phyloP scores from a whole-genome alignment of 1,140 invertebrate genomes.

The Plodia interpunctella region DNA sequence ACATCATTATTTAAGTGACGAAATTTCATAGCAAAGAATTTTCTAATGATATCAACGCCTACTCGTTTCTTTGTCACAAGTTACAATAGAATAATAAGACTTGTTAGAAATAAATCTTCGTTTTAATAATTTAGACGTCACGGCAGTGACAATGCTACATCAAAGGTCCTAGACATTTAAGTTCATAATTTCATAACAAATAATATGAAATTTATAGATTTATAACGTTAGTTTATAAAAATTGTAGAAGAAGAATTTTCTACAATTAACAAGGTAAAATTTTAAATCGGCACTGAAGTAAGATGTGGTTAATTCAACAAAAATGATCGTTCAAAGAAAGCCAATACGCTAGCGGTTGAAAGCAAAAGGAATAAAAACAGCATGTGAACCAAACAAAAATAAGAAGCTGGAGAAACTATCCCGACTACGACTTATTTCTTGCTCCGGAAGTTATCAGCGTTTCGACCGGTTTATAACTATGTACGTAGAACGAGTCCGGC shows the following conservation, averaged over 20 bases:
- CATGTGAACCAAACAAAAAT: conserved; percentile 51
- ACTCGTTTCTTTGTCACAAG: neutral
- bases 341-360: conserved; percentile 38
- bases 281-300: too few relatives aligned
- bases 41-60: neutral
- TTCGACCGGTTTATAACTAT: conserved; percentile 51
- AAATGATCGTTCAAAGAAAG: conserved; percentile 44
- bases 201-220: too few relatives aligned
- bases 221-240: too few relatives aligned
- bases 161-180: too few relatives aligned
- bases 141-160: too few relatives aligned
- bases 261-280: too few relatives aligned
- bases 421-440: conserved; percentile 46
- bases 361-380: conserved; percentile 48
- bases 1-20: neutral
- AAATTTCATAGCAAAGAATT: neutral
- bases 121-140: neutral
- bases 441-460: conserved; percentile 59
- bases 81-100: neutral
- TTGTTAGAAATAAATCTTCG: neutral
- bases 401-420: conserved; percentile 41
- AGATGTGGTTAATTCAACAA: conserved; percentile 29
- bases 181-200: too few relatives aligned
- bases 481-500: conserved; percentile 26
- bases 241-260: too few relatives aligned